Percentiles rank a stretch among this genome's conserved stretches.
Conservation (phyloP, 2,113 vertebrate genomes). For the Sturnira hondurensis region DNA sequence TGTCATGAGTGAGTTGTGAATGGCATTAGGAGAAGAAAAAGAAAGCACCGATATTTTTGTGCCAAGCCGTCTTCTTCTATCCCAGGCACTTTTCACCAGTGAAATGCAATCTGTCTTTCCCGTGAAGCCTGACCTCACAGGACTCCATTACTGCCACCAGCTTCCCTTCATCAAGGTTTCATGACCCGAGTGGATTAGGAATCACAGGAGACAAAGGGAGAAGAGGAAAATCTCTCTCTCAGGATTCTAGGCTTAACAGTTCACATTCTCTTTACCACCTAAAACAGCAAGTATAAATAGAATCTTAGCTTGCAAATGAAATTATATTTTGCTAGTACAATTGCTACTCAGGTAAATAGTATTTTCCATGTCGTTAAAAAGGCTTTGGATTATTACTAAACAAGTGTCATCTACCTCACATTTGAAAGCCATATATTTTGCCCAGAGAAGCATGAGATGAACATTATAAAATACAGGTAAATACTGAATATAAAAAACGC, state of each 20-base stretch:
- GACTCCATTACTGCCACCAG: constrained; percentile 22
- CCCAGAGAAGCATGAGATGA: not conserved
- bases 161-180: constrained; percentile 58
- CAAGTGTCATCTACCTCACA: not conserved
- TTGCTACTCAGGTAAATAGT: constrained; percentile 34
- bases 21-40: not conserved
- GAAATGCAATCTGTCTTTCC: not conserved
- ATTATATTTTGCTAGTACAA: constrained; percentile 37
- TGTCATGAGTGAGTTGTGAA: not conserved
- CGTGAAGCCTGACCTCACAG: constrained; percentile 39
- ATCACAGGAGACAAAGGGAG: constrained; percentile 51
- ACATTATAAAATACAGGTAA: not conserved
- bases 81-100: not conserved
- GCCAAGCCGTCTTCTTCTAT: not conserved
- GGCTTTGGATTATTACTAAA: constrained; percentile 24
- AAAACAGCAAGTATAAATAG: constrained; percentile 7
- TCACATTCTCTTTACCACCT: not conserved
- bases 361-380: constrained; percentile 34
- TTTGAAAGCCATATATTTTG: not conserved
- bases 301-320: constrained; percentile 19
- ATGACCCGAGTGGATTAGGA: constrained; percentile 31
- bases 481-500: not conserved
- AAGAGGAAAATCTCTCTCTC: constrained; percentile 22
- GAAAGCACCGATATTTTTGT: constrained; percentile 11
- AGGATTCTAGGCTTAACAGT: not conserved